These are phyloP conservation scores for Drosophila merina DNA, from an alignment of 2,888 invertebrate genomes.

Conservation along the genomic window DNA sequence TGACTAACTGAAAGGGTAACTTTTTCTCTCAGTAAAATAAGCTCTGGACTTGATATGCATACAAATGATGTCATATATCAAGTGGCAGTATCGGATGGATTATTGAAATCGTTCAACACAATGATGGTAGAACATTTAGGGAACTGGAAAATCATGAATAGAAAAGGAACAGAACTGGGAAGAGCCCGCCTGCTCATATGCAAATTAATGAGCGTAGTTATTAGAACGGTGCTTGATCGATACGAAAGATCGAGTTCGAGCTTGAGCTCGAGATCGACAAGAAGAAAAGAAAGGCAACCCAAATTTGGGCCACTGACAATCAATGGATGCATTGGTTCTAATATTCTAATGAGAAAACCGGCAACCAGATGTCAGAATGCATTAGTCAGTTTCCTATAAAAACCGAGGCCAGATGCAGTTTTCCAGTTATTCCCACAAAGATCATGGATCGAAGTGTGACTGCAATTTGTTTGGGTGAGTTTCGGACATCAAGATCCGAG, in stretches of 20 bases:
- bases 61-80: constrained; percentile 63
- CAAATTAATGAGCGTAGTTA: constrained; percentile 35
- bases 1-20: not conserved
- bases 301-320: constrained; percentile 37
- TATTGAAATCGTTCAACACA: constrained; percentile 55
- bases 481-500: not conserved
- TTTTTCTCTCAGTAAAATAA: constrained; percentile 7
- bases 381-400: constrained; percentile 48
- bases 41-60: constrained; percentile 9
- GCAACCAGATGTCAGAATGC: constrained; percentile 49
- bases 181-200: constrained; percentile 17
- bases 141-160: constrained; percentile 12
- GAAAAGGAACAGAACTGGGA: constrained; percentile 10
- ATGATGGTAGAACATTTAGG: constrained; percentile 14
- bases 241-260: constrained; percentile 35
- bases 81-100: constrained; percentile 33
- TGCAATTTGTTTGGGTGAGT: constrained; percentile 58
- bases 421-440: constrained; percentile 45
- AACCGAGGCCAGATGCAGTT: constrained; percentile 17
- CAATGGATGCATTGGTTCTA: constrained; percentile 26
- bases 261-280: not conserved
- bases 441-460: constrained; percentile 59
- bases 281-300: constrained; percentile 45
- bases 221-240: constrained; percentile 36
- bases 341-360: constrained; percentile 69